Evolutionary conservation across 2,888 invertebrate genomes (phyloP).

Genomic region (Caenorhabditis plicata): DNA sequence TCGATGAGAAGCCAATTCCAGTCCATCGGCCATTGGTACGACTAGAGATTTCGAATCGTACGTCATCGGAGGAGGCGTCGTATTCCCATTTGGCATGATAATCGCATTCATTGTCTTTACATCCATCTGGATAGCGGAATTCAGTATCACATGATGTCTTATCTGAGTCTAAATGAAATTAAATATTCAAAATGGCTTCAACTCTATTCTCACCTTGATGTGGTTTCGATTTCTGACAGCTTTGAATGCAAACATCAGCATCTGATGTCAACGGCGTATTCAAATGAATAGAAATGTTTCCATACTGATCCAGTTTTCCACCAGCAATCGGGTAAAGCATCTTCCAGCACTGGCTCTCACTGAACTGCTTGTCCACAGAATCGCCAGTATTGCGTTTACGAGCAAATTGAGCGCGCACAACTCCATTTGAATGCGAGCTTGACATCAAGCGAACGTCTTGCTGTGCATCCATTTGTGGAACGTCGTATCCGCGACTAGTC

Average conservation of each 20-base stretch:
- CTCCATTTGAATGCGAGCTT: slow-evolving; percentile 59
- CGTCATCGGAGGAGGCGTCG: slow-evolving; percentile 47
- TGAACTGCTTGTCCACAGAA: slow-evolving; percentile 52
- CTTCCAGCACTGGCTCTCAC: slow-evolving; percentile 55
- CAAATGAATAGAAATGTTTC: slow-evolving; percentile 54
- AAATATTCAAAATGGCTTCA: no score
- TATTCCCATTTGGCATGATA: slow-evolving; percentile 64
- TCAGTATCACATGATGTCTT: slow-evolving; percentile 56
- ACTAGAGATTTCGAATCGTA: slow-evolving; percentile 63
- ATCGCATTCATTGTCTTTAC: slow-evolving; percentile 58
- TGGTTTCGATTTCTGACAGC: slow-evolving; percentile 38
- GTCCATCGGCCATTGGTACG: slow-evolving; percentile 65
- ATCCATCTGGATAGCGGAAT: slow-evolving; percentile 63
- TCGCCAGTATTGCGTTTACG: slow-evolving; percentile 57
- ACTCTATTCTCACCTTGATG: no score
- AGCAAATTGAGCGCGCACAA: slow-evolving; percentile 62
- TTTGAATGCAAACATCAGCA: slow-evolving; percentile 53
- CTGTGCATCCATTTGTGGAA: slow-evolving; percentile 34
- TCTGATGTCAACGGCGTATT: slow-evolving; percentile 52
- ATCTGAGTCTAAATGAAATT: no score
- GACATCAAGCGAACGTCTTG: slow-evolving; percentile 33
- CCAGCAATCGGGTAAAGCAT: slow-evolving; percentile 63
- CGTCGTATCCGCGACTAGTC: slow-evolving; percentile 48
- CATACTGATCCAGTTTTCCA: slow-evolving; percentile 51
- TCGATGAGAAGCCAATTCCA: slow-evolving; percentile 65